phyloP scores from a whole-genome alignment of 2,888 invertebrate species.

The Volucella inanis region DNA sequence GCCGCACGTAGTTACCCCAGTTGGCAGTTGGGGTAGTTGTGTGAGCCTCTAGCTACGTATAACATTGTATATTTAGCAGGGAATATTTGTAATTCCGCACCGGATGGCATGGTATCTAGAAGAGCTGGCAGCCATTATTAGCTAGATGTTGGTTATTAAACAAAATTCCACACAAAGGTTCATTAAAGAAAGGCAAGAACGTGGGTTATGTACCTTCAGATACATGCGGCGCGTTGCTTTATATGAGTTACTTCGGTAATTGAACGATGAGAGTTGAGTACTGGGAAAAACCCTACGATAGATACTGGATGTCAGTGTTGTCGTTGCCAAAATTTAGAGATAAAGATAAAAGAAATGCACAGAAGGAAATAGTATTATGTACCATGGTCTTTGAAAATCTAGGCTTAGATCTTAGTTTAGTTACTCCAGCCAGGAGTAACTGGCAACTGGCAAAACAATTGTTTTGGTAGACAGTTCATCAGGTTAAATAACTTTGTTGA shows the following conservation, averaged over 20 bases:
- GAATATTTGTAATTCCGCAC: conserved; percentile 17
- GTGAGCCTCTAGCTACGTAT: neutral
- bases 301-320: too few relatives aligned
- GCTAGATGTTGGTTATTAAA: conserved; percentile 71
- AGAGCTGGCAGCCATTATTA: conserved; percentile 64
- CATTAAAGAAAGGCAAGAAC: conserved; percentile 26
- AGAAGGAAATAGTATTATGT: too few relatives aligned
- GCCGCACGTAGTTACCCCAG: conserved; percentile 7
- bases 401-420: too few relatives aligned
- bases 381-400: too few relatives aligned
- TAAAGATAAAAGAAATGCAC: too few relatives aligned
- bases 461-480: too few relatives aligned
- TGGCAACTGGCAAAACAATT: too few relatives aligned
- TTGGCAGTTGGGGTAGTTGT: neutral
- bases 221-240: conserved; percentile 37
- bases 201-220: conserved; percentile 29
- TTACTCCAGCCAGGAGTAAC: too few relatives aligned
- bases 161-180: conserved; percentile 66
- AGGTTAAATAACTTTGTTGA: too few relatives aligned
- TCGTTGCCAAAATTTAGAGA: too few relatives aligned
- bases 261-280: too few relatives aligned
- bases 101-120: conserved; percentile 12
- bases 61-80: conserved; percentile 22
- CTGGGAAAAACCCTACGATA: too few relatives aligned
- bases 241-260: neutral